phyloP scores from a whole-genome alignment of 2,113 vertebrate genomes.

The Myiozetetes cayanensis region DNA sequence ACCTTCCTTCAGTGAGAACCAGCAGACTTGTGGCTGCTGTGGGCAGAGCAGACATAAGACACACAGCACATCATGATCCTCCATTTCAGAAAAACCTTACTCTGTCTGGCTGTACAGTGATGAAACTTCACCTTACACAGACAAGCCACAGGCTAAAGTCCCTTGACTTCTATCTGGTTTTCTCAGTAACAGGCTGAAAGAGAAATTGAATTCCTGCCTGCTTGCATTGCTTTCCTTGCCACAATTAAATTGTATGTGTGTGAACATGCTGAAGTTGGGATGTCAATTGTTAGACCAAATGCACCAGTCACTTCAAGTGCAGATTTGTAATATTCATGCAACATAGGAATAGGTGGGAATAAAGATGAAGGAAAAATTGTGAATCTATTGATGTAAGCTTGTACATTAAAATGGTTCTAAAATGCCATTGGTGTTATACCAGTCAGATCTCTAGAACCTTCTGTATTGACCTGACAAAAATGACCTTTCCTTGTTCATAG shows the following conservation, averaged over 20 bases:
- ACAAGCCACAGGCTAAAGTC: not conserved
- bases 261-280: not conserved
- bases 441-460: not conserved
- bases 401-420: not conserved
- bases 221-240: not conserved
- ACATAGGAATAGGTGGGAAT: not conserved
- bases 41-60: not conserved
- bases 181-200: not conserved
- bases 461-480: not conserved
- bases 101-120: not conserved
- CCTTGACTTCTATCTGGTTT: not conserved
- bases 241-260: not conserved
- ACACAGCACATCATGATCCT: not conserved
- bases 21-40: rapidly evolving
- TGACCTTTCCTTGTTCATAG: not conserved
- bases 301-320: not conserved
- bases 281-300: not conserved
- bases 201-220: not conserved
- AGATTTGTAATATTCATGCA: not conserved
- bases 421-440: not conserved
- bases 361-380: not conserved
- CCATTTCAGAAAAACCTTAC: not conserved
- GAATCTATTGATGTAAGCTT: not conserved
- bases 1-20: not conserved
- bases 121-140: not conserved